Base-by-base conservation (phyloP, 2,113 vertebrate genomes). In the Eulemur macaco region DNA sequence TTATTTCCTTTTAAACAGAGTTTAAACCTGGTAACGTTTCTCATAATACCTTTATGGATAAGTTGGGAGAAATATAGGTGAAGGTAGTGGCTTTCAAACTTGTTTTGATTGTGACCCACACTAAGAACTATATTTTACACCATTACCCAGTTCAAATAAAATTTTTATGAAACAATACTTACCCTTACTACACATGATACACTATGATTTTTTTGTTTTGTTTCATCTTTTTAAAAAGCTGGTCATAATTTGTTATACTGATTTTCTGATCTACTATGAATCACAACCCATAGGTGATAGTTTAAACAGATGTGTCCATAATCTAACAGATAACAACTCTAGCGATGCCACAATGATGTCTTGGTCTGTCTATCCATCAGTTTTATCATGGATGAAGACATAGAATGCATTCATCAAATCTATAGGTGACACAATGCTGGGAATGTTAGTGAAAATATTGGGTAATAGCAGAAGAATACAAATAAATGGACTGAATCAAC, bases 121-220 rank as follows among this genome's bases (percentile, higher is more conserved):
- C 23, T 52, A 58, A 91, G 60, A 93, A 56, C 8, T 93, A 27
- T 64, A 86, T 56, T 96, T 97, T 86, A 93, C 6, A 88, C 45
- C 12, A 78, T 56, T 94, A 84, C 52, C 27, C 15, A 73, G 47
- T 71, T 66, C 18, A 86, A 96, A 95, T 86, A 87, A 94, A 94
- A 89, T 18, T 86, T 74, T 86, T 47, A 84, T 80, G 74, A 96
- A 92, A 86, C 31, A 91, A 63, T 94, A 89, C 10, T 89, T 85
- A 92, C 3, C 8, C 58, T 93, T 93, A 95, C 10, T 42, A 69
- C 1, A 85, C 5, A 86, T 45, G 39, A 90, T 10, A 18, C 8
- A 63, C 17, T 90, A 45, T 90, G 11, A 73, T 88, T 88, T 86
- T 42, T 39, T 63, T 29, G 58, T 11, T 21, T 37, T 47, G 42